Percentiles rank a stretch among this genome's conserved stretches.
Conservation (phyloP, 1,140 invertebrate species). For the Drosophila lini region DNA sequence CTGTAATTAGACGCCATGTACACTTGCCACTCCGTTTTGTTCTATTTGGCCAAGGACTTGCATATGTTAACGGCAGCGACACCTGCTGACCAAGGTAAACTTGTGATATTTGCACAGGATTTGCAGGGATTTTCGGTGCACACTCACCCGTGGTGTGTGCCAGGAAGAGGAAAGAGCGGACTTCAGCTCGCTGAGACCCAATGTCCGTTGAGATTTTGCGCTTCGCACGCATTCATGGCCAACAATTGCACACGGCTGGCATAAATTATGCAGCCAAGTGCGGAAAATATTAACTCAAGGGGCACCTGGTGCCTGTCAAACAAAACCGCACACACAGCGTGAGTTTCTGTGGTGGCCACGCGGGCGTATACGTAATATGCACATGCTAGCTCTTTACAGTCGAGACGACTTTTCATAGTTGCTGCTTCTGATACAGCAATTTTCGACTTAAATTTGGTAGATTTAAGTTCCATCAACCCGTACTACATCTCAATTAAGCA, state of each 20-base stretch:
- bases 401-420: constrained; percentile 44
- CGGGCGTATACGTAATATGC: constrained; percentile 48
- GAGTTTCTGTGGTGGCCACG: constrained; percentile 27
- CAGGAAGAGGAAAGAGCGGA: background rate
- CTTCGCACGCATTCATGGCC: constrained; percentile 36
- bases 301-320: constrained; percentile 58
- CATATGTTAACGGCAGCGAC: constrained; percentile 33
- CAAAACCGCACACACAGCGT: constrained; percentile 62
- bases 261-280: constrained; percentile 78
- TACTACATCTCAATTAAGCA: constrained; percentile 15
- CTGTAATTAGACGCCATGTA: constrained; percentile 42
- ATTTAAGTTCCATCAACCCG: background rate
- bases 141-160: background rate
- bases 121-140: constrained; percentile 10
- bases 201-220: constrained; percentile 8
- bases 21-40: constrained; percentile 40
- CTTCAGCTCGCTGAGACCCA: constrained; percentile 8
- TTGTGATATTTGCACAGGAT: constrained; percentile 28
- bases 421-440: constrained; percentile 68
- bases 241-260: constrained; percentile 46
- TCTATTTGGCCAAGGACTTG: constrained; percentile 32
- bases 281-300: constrained; percentile 75
- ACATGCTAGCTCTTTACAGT: constrained; percentile 3
- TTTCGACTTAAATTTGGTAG: constrained; percentile 52
- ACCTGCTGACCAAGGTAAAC: constrained; percentile 44